Percentiles rank a stretch among this genome's conserved stretches.
Evolutionary conservation across 2,113 vertebrate species (phyloP).

Genomic region (Chrysochloris asiatica): DNA sequence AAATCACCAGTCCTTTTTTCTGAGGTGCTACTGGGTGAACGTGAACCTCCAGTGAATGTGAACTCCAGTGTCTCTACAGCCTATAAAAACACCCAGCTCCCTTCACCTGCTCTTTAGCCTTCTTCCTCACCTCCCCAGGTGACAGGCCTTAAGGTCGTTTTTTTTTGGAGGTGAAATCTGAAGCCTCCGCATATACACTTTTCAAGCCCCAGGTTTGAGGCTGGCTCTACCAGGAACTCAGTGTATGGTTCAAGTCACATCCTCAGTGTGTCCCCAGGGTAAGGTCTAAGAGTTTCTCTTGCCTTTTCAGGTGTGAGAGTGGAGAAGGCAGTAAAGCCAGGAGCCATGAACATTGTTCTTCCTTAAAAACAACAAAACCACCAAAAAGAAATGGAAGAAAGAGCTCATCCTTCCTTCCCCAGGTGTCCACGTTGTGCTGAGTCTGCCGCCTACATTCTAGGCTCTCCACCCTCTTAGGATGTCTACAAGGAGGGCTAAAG

Average conservation of each 20-base stretch:
- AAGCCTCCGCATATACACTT: neutral
- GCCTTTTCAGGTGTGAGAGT: no score
- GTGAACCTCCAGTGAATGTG: neutral
- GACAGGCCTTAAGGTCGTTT: neutral
- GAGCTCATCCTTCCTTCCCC: neutral
- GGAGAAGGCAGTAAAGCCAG: neutral
- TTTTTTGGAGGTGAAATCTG: neutral
- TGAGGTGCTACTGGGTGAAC: neutral
- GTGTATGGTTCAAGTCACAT: neutral
- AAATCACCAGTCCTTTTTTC: neutral
- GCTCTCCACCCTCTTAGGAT: neutral
- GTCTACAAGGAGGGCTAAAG: neutral
- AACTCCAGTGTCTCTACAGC: neutral
- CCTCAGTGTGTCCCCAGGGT: neutral
- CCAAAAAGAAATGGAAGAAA: no score
- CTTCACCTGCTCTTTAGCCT: neutral
- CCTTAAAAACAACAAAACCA: neutral
- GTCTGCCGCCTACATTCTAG: neutral
- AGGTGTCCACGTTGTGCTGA: fast-evolving
- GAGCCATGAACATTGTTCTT: neutral
- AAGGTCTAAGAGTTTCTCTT: neutral
- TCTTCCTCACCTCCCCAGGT: neutral
- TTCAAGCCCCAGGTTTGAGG: neutral
- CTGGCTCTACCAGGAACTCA: neutral
- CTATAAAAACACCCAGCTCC: neutral